These are phyloP conservation scores for Phymorhynchus buccinoides DNA, from an alignment of 1,140 invertebrate genomes.

Conservation along the genomic window DNA sequence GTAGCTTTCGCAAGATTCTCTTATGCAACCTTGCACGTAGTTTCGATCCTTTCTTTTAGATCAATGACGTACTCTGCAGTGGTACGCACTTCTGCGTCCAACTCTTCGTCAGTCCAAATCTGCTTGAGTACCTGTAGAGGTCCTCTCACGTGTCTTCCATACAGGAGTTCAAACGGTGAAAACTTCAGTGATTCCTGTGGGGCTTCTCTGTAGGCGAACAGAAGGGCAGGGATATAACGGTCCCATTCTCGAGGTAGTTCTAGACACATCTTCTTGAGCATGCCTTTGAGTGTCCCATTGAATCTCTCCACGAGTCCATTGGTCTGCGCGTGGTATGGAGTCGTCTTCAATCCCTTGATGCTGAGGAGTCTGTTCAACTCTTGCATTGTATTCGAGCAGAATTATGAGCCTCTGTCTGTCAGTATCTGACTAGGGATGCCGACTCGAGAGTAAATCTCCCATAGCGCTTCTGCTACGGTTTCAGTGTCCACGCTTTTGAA, in stretches of 20 bases:
- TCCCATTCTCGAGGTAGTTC: conserved; percentile 57
- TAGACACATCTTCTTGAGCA: conserved; percentile 44
- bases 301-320: conserved; percentile 63
- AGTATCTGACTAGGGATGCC: conserved; percentile 69
- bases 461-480: conserved; percentile 48
- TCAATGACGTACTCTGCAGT: conserved; percentile 37
- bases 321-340: conserved; percentile 39
- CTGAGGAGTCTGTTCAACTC: conserved; percentile 38
- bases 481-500: conserved; percentile 45
- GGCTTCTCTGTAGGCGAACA: conserved; percentile 39
- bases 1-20: conserved; percentile 20
- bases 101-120: conserved; percentile 50
- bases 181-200: conserved; percentile 37
- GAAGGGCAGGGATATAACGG: conserved; percentile 45
- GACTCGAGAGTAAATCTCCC: conserved; percentile 66
- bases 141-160: conserved; percentile 14
- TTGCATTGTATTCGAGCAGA: conserved; percentile 44
- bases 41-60: conserved; percentile 24
- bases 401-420: conserved; percentile 52
- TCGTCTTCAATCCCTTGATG: conserved; percentile 42
- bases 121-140: conserved; percentile 47
- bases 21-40: conserved; percentile 39
- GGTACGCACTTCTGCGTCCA: conserved; percentile 36
- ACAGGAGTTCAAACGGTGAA: conserved; percentile 32
- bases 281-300: conserved; percentile 60